Evolutionary conservation across 2,113 vertebrate species (phyloP).

Genomic region (Cyprinodon variegatus): DNA sequence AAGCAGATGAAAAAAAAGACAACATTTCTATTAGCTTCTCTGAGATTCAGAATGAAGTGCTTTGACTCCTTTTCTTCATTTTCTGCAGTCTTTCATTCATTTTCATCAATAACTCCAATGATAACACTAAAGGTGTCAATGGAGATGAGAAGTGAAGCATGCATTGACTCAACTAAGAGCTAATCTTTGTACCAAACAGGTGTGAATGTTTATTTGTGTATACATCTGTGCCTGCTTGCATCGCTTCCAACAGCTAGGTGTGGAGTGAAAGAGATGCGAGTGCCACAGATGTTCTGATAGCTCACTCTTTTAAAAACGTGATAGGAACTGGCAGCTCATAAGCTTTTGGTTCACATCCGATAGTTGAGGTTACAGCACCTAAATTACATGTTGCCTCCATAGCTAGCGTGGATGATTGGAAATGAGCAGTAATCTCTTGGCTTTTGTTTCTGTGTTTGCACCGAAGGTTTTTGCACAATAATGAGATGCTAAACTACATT

Average conservation of each 20-base stretch:
- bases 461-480: slow-evolving; percentile 32
- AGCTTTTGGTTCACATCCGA: slow-evolving; percentile 49
- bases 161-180: slow-evolving; percentile 55
- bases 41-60: slow-evolving; percentile 7
- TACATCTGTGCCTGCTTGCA: slow-evolving; percentile 29
- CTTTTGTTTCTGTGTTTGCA: slow-evolving; percentile 54
- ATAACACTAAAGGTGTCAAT: slow-evolving; percentile 26
- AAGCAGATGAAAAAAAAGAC: slow-evolving; percentile 23
- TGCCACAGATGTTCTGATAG: slow-evolving; percentile 67
- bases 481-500: slow-evolving; percentile 57
- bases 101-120: slow-evolving; percentile 9
- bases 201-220: slow-evolving; percentile 36
- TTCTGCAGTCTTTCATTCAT: slow-evolving; percentile 2
- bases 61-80: slow-evolving; percentile 16
- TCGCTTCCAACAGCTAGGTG: slow-evolving; percentile 57
- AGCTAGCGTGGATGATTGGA: slow-evolving; percentile 58
- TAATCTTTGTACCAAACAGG: slow-evolving; percentile 59
- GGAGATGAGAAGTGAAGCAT: slow-evolving; percentile 34
- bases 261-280: slow-evolving; percentile 53
- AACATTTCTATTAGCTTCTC: slow-evolving; percentile 3
- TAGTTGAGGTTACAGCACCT: slow-evolving; percentile 44
- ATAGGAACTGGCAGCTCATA: slow-evolving; percentile 50
- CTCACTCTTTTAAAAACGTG: slow-evolving; percentile 60
- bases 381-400: slow-evolving; percentile 59
- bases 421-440: slow-evolving; percentile 53